These are phyloP conservation scores for Clarias magur DNA, from an alignment of 2,113 vertebrate species.

Conservation along the genomic window DNA sequence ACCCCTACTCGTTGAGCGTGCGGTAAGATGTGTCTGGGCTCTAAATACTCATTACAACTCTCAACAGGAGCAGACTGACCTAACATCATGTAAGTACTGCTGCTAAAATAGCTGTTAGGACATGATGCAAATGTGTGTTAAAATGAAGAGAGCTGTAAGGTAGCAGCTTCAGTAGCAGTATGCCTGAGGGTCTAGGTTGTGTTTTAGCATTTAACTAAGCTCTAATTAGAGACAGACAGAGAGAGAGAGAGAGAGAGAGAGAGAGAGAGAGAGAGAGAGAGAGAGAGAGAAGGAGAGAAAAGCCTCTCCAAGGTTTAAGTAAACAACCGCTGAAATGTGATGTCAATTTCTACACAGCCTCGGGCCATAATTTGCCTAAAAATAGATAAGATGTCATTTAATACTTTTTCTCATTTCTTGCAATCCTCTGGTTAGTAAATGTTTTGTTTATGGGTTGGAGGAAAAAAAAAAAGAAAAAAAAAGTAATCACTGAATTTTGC, in stretches of 20 bases:
- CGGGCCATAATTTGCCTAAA: slow-evolving; percentile 33
- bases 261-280: too few relatives aligned
- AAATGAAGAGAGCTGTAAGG: slow-evolving; percentile 2
- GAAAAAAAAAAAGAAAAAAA: neutral
- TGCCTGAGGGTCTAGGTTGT: slow-evolving; percentile 12
- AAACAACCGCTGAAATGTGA: slow-evolving; percentile 25
- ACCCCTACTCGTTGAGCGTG: slow-evolving; percentile 5
- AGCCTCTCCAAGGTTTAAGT: slow-evolving; percentile 38
- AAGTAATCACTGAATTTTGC: neutral
- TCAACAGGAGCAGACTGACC: slow-evolving; percentile 17
- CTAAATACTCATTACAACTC: slow-evolving; percentile 8
- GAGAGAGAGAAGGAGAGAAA: neutral
- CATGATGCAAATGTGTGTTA: slow-evolving; percentile 11
- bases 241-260: too few relatives aligned
- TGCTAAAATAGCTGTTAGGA: slow-evolving; percentile 11
- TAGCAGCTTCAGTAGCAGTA: slow-evolving; percentile 21
- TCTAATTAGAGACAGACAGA: slow-evolving; percentile 29
- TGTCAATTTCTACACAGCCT: slow-evolving; percentile 39
- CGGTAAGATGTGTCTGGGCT: neutral
- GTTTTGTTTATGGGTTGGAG: neutral
- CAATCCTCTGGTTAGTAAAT: neutral
- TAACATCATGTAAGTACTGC: neutral
- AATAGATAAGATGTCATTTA: slow-evolving; percentile 26
- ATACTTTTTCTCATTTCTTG: slow-evolving; percentile 1
- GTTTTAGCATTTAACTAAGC: slow-evolving; percentile 37